Evolutionary conservation across 2,888 invertebrate genomes (phyloP).

Genomic region (Eumacrocentrus americanus): DNA sequence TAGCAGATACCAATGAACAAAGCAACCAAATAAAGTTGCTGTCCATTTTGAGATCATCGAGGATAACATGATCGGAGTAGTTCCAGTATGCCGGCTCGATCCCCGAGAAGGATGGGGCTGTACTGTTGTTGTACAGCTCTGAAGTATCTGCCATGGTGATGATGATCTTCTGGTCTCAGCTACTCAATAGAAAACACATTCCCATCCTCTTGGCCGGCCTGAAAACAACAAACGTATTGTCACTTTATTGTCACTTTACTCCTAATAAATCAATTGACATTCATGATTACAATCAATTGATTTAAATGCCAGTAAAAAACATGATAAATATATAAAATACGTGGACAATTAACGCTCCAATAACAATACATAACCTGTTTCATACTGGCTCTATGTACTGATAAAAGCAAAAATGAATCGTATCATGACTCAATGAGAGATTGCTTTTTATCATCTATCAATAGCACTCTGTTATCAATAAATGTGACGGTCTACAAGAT

Average conservation of each 20-base stretch:
- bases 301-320: conserved; percentile 3
- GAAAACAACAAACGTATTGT: conserved; percentile 26
- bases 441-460: conserved; percentile 7
- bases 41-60: conserved; percentile 78
- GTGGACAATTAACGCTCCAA: too few relatives aligned
- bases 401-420: too few relatives aligned
- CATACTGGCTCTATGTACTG: too few relatives aligned
- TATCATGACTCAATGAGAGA: conserved; percentile 13
- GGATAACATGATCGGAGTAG: conserved; percentile 65
- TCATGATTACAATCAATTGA: conserved; percentile 15
- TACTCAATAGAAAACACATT: conserved; percentile 34
- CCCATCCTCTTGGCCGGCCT: conserved; percentile 37
- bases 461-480: conserved; percentile 13
- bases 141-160: conserved; percentile 42
- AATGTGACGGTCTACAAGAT: background rate
- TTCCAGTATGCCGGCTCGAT: conserved; percentile 66
- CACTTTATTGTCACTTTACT: conserved; percentile 3
- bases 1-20: conserved; percentile 80
- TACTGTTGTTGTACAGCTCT: conserved; percentile 45
- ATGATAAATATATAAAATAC: too few relatives aligned
- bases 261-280: conserved; percentile 15
- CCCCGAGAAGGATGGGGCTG: conserved; percentile 49
- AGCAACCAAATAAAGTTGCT: conserved; percentile 79
- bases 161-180: conserved; percentile 8
- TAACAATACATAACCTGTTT: too few relatives aligned